A percentile compares a stretch with the other conserved stretches of the same genome.
phyloP scores from a whole-genome alignment of 2,888 invertebrate genomes.

The Oscheius sp. region DNA sequence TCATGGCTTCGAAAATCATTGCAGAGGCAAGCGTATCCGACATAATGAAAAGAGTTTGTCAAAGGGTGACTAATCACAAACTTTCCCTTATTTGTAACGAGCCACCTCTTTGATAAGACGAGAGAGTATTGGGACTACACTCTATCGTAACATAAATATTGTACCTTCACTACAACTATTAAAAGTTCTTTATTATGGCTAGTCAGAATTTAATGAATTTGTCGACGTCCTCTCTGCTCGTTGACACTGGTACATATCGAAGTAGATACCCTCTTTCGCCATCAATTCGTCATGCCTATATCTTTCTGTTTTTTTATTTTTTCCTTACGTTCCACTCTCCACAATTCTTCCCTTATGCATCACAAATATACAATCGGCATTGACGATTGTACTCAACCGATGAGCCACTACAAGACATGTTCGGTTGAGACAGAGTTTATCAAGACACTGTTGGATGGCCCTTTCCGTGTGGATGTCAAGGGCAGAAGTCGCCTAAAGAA shows the following conservation, averaged over 20 bases:
- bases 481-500: constrained; percentile 78
- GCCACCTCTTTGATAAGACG: too few species aligned
- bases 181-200: too few species aligned
- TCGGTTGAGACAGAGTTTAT: constrained; percentile 82
- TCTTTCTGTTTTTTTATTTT: too few species aligned
- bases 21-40: not conserved
- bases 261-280: constrained; percentile 7
- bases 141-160: too few species aligned
- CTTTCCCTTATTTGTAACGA: too few species aligned
- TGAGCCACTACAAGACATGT: constrained; percentile 92
- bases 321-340: constrained; percentile 84
- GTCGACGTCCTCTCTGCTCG: too few species aligned
- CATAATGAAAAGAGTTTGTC: too few species aligned
- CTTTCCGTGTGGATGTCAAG: constrained; percentile 93
- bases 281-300: constrained; percentile 16
- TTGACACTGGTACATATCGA: constrained; percentile 22
- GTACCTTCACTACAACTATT: too few species aligned
- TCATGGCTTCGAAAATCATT: constrained; percentile 22
- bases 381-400: constrained; percentile 86
- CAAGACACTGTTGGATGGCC: constrained; percentile 78
- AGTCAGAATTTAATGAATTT: too few species aligned
- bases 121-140: too few species aligned
- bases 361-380: constrained; percentile 93
- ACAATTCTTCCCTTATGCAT: constrained; percentile 88
- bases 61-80: too few species aligned